These are phyloP conservation scores for Lutjanus campechanus DNA, from an alignment of 2,797 vertebrate species.

Conservation along the genomic window DNA sequence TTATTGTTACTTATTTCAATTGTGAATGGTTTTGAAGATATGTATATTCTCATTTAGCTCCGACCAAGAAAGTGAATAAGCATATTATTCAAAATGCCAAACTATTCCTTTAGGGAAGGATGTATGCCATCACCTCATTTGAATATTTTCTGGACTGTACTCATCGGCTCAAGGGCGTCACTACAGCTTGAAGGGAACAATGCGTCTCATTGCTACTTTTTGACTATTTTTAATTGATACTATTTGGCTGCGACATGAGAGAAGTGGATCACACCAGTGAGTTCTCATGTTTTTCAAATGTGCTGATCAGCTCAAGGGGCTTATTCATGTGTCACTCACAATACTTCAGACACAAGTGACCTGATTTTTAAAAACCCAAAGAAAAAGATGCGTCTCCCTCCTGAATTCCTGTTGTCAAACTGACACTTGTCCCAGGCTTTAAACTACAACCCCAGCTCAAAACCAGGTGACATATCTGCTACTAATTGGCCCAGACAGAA, in stretches of 20 bases:
- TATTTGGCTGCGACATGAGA: not conserved
- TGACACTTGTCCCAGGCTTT: not conserved
- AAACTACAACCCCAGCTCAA: not conserved
- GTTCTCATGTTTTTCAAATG: not conserved
- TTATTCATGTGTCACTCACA: conserved; percentile 29
- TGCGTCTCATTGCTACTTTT: not conserved
- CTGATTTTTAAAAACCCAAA: conserved; percentile 15
- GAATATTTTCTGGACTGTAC: not conserved
- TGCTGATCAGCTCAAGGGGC: conserved; percentile 9
- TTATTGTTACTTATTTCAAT: no score
- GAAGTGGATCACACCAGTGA: not conserved
- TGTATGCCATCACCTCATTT: not conserved
- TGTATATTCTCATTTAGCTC: no score
- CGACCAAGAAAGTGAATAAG: not conserved
- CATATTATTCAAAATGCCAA: not conserved
- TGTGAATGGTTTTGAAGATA: no score
- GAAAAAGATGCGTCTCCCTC: not conserved
- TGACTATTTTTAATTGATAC: not conserved
- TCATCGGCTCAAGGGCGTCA: not conserved
- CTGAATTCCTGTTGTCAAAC: conserved; percentile 17
- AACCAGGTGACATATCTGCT: conserved; percentile 11
- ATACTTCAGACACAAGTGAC: conserved; percentile 25
- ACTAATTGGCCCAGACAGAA: conserved; percentile 4
- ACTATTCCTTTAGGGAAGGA: no score
- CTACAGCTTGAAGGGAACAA: not conserved